Conservation (phyloP, 1,140 invertebrate species). For the Drosophila micromelanica region DNA sequence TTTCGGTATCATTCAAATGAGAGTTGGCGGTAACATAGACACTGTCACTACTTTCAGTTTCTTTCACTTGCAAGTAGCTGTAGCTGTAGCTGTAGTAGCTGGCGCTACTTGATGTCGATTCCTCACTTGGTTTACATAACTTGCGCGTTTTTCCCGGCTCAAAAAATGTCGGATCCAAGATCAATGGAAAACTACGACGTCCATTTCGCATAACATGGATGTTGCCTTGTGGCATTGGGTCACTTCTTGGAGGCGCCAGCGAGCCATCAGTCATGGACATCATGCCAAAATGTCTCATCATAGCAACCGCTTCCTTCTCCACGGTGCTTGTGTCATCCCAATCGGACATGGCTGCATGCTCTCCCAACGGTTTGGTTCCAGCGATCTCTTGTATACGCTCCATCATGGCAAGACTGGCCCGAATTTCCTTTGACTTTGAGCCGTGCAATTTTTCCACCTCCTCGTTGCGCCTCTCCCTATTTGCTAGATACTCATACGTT, state of each 20-base stretch:
- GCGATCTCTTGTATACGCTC: conserved; percentile 66
- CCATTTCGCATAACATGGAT: conserved; percentile 45
- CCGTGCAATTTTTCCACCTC: conserved; percentile 15
- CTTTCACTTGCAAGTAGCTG: background rate
- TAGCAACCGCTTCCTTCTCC: conserved; percentile 62
- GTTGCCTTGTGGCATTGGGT: background rate
- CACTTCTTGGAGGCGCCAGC: background rate
- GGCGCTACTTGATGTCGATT: background rate
- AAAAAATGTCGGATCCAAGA: conserved; percentile 59
- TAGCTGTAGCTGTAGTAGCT: no score
- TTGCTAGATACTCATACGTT: conserved; percentile 43
- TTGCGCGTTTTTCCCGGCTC: conserved; percentile 38
- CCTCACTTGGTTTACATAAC: background rate
- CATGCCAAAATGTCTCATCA: conserved; percentile 75
- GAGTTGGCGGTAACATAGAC: background rate
- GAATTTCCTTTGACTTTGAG: conserved; percentile 34
- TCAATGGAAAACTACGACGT: conserved; percentile 26
- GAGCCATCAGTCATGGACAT: conserved; percentile 38
- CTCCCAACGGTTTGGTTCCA: conserved; percentile 63
- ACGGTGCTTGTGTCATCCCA: conserved; percentile 62
- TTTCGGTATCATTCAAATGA: conserved; percentile 1
- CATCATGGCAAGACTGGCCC: conserved; percentile 56
- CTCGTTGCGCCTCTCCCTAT: conserved; percentile 29
- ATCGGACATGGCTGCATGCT: conserved; percentile 66
- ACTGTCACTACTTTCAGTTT: conserved; percentile 1